Evolutionary conservation across 1,140 invertebrate species (phyloP), one percentile per base, ranked within the genome.

Genomic region (Dendroctonus valens): DNA sequence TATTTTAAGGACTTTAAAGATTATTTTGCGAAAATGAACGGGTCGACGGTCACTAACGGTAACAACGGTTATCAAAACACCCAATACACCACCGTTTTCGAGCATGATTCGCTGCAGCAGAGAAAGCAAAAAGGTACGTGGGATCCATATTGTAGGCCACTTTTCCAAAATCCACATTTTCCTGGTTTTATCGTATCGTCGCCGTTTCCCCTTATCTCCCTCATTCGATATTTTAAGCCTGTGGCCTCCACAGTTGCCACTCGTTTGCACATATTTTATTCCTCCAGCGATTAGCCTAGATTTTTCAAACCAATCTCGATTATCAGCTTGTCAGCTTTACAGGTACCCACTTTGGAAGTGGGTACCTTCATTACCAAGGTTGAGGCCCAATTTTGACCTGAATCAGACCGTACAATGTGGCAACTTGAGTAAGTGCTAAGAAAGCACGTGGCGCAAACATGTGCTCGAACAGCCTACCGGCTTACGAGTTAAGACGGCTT

Each of bases 11-110:
- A 8, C 7, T 8, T 12, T n/a, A 3, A 12, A n/a, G 7, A 38
- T 54, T 37, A 54, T 12, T 7, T n/a, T n/a, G 7, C 41, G 6
- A 61, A 52, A 61, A 61, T 61, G 59, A 61, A 61, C 59, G 59
- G 59, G 8, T 37, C 59, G n/a, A 52, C 59, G 37, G 58, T 26
- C 37, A 59, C 58, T 9, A 61, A 61, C 38, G 49, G 49, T 51
- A 60, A 60, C 41, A 41, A 44, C 55, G 14, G 11, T 51, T 61
- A 61, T 41, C 49, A 8, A n/a, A 52, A 52, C 38, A 61, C 59
- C 12, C 59, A 52, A 41, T 39, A 41, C 40, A 52, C 42, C 15
- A 11, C 48, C 3, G 59, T 61, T 14, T 61, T 61, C 15, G 59
- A 61, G 41, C 51, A 48, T 39, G 59, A 61, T 6, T 38, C 44